Evolutionary conservation across 2,113 vertebrate species (phyloP).

Genomic region (Aphelocoma coerulescens): DNA sequence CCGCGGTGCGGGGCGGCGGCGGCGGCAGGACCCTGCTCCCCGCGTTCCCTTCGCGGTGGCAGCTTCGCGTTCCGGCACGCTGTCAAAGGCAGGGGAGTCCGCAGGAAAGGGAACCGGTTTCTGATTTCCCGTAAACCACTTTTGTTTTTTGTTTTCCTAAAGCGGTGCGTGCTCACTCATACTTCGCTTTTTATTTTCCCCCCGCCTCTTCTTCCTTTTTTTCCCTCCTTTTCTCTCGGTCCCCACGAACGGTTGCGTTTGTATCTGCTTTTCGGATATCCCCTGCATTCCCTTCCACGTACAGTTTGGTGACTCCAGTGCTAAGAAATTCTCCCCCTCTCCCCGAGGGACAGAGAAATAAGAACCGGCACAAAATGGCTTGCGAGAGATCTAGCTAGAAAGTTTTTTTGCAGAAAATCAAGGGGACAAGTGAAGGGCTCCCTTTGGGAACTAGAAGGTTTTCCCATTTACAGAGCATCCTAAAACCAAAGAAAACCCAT

Average conservation of each 20-base stretch:
- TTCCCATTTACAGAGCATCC: constrained; percentile 3
- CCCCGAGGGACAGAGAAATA: constrained; percentile 19
- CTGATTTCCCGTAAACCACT: background rate
- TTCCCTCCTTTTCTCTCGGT: background rate
- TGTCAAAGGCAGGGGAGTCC: background rate
- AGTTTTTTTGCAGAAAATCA: constrained; percentile 62
- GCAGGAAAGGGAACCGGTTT: background rate
- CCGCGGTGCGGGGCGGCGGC: background rate
- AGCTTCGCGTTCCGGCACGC: background rate
- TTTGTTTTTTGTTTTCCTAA: background rate
- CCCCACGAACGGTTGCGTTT: background rate
- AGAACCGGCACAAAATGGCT: constrained; percentile 12
- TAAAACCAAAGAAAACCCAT: background rate
- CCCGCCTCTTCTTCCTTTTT: background rate
- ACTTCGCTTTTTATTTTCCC: background rate
- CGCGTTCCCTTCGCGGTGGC: background rate
- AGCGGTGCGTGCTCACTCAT: background rate
- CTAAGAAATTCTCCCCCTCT: background rate
- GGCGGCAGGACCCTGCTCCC: background rate
- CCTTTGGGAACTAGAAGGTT: constrained; percentile 54
- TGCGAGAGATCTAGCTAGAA: constrained; percentile 21
- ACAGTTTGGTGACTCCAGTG: background rate
- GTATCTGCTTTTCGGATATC: background rate
- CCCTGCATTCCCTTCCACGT: background rate
- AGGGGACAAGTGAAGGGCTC: background rate